Evolutionary conservation across 2,888 invertebrate genomes (phyloP), one percentile per base, ranked within the genome.

Genomic region (Meghimatium bilineatum): DNA sequence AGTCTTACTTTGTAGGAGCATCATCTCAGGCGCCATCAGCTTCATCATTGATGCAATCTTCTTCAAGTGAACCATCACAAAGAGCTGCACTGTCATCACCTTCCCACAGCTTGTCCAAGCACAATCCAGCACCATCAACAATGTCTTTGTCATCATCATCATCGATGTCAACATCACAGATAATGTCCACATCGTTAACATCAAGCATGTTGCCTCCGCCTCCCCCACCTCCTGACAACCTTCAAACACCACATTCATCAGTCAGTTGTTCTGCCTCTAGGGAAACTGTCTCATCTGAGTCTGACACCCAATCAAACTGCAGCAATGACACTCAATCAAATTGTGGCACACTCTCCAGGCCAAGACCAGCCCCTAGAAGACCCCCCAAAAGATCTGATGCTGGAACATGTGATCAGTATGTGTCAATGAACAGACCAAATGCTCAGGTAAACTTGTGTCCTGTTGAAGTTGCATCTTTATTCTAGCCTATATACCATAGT

Each of bases 401-500:
- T 56, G 87, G 87, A 17, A 87, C 87, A 1, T 89, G 89, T 34
- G 91, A 92, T 81, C 91, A 91, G 77, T 92, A 92, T 78, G 90
- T 92, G 38, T 90, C 91, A 3, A 92, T 92, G 91, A 92, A 92
- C 76, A 85, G 90, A 44, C 91, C 91, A 5, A 90, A 89, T 80
- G 87, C 89, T 0, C 88, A 90, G 14, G 90, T 90, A 29, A n/a
- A 34, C n/a, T 72, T 44, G 10, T 8, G 38, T 20, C 6, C 26
- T 12, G 20, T 26, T 29, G 56, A 20, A 2, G 56, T 29, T 66
- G 60, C 26, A n/a, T n/a, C n/a, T n/a, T n/a, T 52, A 20, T 52
- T 52, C 20, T 52, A 10, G 20, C 20, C 20, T 10, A 52, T 52
- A 20, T 10, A 52, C 20, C 10, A 52, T 14, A 14, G 52, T 52